Evolutionary conservation across 2,113 vertebrate species (phyloP), one percentile per base, ranked within the genome.

Genomic region (Stictonetta naevosa): DNA sequence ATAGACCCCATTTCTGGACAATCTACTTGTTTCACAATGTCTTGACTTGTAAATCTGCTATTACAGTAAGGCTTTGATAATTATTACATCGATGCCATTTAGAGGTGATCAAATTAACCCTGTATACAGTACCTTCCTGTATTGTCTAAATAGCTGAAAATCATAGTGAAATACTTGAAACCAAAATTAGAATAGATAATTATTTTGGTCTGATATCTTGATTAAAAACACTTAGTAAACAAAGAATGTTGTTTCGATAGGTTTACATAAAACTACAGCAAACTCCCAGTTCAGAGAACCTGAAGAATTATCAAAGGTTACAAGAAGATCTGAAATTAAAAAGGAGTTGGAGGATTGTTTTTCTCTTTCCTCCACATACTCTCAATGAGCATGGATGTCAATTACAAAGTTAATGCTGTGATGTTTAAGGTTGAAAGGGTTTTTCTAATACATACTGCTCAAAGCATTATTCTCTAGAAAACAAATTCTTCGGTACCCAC

Each of bases 381-480:
- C 33, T 60, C 68, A 87, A 6, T 87, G 56, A 92, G 50, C 75
- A 55, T 26, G 28, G 34, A 91, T 91, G 86, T 76, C 89, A 97
- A n/a, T 95, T 95, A 91, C 33, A 81, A 90, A 94, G 36, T 8
- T 69, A 85, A 72, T 33, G 13, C 67, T 90, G 18, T 78, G 67
- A 90, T 90, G 21, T 94, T 72, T 88, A 62, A 58, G 55, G 55
- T 79, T 92, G 76, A 94, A 95, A 91, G 62, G 20, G 10, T 75
- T 91, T 90, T 91, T 90, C 74, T 69, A 88, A 81, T 59, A 29
- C 56, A 40, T 64, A 71, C 28, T 83, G 44, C 75, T 95, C 34
- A 93, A 96, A 94, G 82, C 42, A 75, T 90, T 93, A 91, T 93
- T 93, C 84, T 92, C 58, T 60, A 46, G 67, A 81, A 97, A 94